Evolutionary conservation across 2,113 vertebrate genomes (phyloP), one percentile per base, ranked within the genome.

Genomic region (Podarcis cretensis): DNA sequence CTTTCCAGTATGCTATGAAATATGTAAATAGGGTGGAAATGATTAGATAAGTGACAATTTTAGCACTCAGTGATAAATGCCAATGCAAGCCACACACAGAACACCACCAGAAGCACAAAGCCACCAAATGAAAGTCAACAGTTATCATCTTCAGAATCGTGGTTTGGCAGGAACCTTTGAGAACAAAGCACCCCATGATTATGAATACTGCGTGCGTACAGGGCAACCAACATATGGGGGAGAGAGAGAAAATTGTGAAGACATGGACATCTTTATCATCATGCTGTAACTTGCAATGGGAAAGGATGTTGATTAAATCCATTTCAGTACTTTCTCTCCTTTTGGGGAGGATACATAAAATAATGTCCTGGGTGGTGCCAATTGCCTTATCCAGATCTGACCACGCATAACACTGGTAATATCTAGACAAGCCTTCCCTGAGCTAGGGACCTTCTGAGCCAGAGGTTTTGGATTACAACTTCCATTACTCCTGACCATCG

Each of bases 1-100:
- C 93, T 71, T 80, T 93, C 92, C 76, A 87, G 73, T 80, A 88
- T 43, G 65, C 57, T 89, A 78, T 91, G 84, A 95, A 92, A 94
- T 91, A 86, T 83, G 80, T 37, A 69, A 82, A 77, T 65, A 74
- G 40, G 8, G 69, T 25, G 13, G 35, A 30, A 77, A 76, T 8
- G 57, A 25, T 43, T n/a, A 66, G 40, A 86, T 66, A 27, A 77
- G 63, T 77, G 57, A 30, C 35, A 4, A 30, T 43, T 77, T 66
- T 75, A 63, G 78, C 40, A 63, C 37, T 16, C 9, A 27, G 13
- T 10, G 14, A 73, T 40, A 86, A 75, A 66, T 81, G 69, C 18
- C 9, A 54, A 54, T 81, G 9, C 30, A 75, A 16, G 37, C 23
- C 40, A 66, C 3, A n/a, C n/a, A 63, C 2, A 57, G 40, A 43